Conservation (phyloP, 2,888 invertebrate species). For the Thymelicus lineola region DNA sequence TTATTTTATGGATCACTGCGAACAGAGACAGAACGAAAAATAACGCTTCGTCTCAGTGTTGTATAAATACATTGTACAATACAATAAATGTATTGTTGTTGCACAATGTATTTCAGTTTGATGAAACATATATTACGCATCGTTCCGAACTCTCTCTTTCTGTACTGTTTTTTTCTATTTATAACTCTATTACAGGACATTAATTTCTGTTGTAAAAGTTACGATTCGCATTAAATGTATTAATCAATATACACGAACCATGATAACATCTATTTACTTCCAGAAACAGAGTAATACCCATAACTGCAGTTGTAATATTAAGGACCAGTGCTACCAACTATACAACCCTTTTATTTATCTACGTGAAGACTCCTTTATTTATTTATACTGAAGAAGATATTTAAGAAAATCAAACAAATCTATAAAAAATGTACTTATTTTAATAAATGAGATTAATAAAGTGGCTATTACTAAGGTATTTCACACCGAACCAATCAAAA, state of each 20-base stretch:
- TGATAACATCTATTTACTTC: slow-evolving; percentile 6
- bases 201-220: slow-evolving; percentile 10
- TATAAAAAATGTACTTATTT: not conserved
- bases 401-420: not conserved
- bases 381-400: not conserved
- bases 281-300: slow-evolving; percentile 12
- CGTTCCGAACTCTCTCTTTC: no score
- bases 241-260: not conserved
- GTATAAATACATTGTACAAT: no score
- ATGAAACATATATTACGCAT: no score
- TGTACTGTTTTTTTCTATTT: no score
- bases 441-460: not conserved
- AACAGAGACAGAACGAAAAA: no score
- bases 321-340: not conserved
- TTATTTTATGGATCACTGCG: no score
- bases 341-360: not conserved
- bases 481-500: not conserved
- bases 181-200: not conserved
- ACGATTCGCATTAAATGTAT: not conserved
- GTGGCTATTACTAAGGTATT: not conserved
- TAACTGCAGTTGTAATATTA: not conserved
- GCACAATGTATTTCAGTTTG: no score
- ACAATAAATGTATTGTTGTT: no score
- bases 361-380: not conserved
- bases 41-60: no score